Base-by-base conservation (phyloP, 2,888 invertebrate species). In the Strigamia transsilvanica region DNA sequence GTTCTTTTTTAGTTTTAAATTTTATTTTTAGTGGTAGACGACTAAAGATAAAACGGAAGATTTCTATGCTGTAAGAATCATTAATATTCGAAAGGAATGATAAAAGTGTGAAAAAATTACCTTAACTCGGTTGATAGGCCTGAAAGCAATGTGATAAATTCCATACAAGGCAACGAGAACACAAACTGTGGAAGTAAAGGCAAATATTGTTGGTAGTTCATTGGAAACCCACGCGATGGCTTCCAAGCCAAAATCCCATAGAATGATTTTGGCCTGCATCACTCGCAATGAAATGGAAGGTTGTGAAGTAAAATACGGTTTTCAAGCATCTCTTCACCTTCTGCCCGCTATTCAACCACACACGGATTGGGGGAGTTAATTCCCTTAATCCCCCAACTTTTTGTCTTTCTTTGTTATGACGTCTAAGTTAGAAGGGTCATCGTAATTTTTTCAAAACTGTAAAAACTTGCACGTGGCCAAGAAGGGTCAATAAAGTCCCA, bases 341-440 rank as follows among this genome's bases (percentile, higher is more conserved):
- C 51, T n/a, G 51, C 23, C 61, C n/a, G 61, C 23, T 42, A 42
- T 42, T 42, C 42, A 42, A 2, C 10, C 61, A n/a, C 3, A 6
- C 51, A 51, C 51, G 10, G 51, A n/a, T n/a, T n/a, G n/a, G n/a
- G n/a, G n/a, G 21, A 2, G 18, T 6, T 18, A 21, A 18, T 18
- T 61, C 5, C 61, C 6, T 9, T 3, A 18, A 18, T n/a, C 15
- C 15, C 15, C 5, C 15, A 61, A 5, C 61, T 61, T 51, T n/a
- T 51, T 10, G 34, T 34, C 34, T 34, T 51, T 51, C n/a, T 51
- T 51, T 51, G 51, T 51, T 61, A 10, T 61, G 61, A 61, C 61
- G 61, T 61, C 61, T n/a, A n/a, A n/a, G n/a, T n/a, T n/a, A n/a
- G n/a, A n/a, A n/a, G n/a, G n/a, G n/a, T n/a, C n/a, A n/a, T n/a